Base-by-base conservation (phyloP, 2,888 invertebrate genomes). In the Yponomeuta evonymella region DNA sequence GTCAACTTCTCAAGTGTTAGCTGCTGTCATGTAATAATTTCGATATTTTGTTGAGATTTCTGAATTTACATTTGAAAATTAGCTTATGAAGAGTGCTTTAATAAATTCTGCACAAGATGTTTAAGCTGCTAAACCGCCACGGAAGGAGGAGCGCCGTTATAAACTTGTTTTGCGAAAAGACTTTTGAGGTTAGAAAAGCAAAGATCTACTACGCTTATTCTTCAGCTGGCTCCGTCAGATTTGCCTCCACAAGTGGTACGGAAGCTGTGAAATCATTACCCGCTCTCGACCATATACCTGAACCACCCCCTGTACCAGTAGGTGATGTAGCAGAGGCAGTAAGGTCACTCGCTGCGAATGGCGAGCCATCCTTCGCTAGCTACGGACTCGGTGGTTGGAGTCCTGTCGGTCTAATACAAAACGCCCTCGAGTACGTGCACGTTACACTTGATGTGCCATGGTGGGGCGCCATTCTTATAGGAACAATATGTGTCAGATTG, bases 401-500 rank as follows among this genome's bases (percentile, higher is more conserved):
- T 23, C 98, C 98, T 0, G 93, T 96, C 0, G 98, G 98, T 0
- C 83, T 97, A 6, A 93, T 98, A 15, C 97, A 98, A 84, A 93
- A 94, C 67, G 93, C 94, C 73, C 89, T 99, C 77, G 98, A 99
- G 86, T 95, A 92, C 78, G 77, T 98, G 63, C 99, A 99, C 82
- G 94, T 96, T n/a, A 87, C 93, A 0, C 85, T 94, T 12, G 97
- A 96, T 76, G 75, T 99, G 12, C 99, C 99, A 0, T 99, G 99
- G 99, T 99, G 98, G 98, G 95, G 93, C 62, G 93, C 97, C 12
- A 98, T 99, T 77, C 92, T 95, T 2, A 87, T 96, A 71, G 96
- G 96, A n/a, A 98, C 98, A 0, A 72, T 96, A 1, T 85, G 94
- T 48, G 94, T 98, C 0, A 94, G 99, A 78, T 79, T 95, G 0